A percentile compares a stretch with the other conserved stretches of the same genome.
phyloP scores from a whole-genome alignment of 2,888 invertebrate species.

The Dolichopus griseipennis region DNA sequence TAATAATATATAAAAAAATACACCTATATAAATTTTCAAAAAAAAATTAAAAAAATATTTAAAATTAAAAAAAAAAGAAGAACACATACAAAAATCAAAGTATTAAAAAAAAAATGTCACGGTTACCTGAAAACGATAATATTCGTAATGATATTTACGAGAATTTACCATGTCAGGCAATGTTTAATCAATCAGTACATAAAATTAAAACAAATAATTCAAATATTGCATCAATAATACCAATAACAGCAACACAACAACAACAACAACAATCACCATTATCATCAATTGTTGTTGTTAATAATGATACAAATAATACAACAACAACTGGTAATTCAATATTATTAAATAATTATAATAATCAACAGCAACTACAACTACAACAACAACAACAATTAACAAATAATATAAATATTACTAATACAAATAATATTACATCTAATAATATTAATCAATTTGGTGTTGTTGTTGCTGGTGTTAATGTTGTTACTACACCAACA shows the following conservation, averaged over 20 bases:
- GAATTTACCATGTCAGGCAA: constrained; percentile 43
- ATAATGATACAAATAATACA: constrained; percentile 23
- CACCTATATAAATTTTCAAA: no score
- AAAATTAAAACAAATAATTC: constrained; percentile 32
- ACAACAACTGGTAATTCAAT: constrained; percentile 12
- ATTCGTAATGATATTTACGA: constrained; percentile 43
- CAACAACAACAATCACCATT: constrained; percentile 11
- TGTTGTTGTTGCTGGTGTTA: constrained; percentile 17
- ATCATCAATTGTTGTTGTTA: constrained; percentile 21
- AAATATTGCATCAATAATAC: no score
- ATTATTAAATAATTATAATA: constrained; percentile 33
- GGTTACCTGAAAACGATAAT: constrained; percentile 42
- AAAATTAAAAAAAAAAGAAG: no score
- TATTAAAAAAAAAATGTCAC: constrained; percentile 33
- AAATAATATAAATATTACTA: constrained; percentile 20
- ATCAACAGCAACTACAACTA: constrained; percentile 28
- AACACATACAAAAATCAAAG: neutral
- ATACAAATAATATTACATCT: constrained; percentile 21
- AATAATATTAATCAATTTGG: constrained; percentile 21
- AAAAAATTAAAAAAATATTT: no score
- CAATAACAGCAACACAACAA: constrained; percentile 22
- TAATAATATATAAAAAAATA: no score
- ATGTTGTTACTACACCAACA: neutral
- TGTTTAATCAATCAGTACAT: constrained; percentile 43
- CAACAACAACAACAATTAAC: constrained; percentile 20